These are phyloP conservation scores for Anthopleura sola DNA, from an alignment of 64 coral and sea anemone genomes.

Conservation along the genomic window DNA sequence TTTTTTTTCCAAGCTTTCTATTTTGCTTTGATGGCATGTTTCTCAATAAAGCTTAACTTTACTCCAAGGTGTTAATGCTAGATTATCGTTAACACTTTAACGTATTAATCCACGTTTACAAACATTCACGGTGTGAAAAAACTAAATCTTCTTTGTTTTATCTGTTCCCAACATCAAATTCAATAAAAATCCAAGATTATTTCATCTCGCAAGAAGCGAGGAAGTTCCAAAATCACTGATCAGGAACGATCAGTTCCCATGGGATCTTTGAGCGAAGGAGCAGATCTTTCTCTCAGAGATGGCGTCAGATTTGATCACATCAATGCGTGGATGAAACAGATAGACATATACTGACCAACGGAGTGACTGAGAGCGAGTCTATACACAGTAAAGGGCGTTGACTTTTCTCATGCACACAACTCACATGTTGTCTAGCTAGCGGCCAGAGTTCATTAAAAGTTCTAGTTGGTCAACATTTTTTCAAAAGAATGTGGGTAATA, in stretches of 20 bases:
- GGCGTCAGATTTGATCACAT: background rate
- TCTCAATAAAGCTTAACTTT: background rate
- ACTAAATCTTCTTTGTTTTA: background rate
- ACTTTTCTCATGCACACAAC: background rate
- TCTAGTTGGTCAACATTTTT: constrained; percentile 8
- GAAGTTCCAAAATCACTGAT: background rate
- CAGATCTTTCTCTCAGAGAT: constrained; percentile 15
- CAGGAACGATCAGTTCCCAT: constrained; percentile 9
- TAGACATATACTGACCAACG: background rate
- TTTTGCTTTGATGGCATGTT: background rate
- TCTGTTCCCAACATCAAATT: background rate
- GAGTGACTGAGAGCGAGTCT: background rate
- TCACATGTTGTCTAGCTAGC: background rate
- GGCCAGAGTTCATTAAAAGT: constrained; percentile 16
- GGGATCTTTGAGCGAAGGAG: background rate
- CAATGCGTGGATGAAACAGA: background rate
- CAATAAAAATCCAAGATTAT: background rate
- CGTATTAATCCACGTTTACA: background rate
- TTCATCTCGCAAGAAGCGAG: background rate
- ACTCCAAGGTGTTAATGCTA: background rate
- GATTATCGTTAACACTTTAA: background rate
- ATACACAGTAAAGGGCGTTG: background rate
- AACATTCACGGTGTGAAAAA: background rate
- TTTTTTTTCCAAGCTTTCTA: no score
- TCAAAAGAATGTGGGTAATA: constrained; percentile 32